These are phyloP conservation scores for Melieria picta DNA, from an alignment of 2,888 invertebrate species.

Conservation along the genomic window DNA sequence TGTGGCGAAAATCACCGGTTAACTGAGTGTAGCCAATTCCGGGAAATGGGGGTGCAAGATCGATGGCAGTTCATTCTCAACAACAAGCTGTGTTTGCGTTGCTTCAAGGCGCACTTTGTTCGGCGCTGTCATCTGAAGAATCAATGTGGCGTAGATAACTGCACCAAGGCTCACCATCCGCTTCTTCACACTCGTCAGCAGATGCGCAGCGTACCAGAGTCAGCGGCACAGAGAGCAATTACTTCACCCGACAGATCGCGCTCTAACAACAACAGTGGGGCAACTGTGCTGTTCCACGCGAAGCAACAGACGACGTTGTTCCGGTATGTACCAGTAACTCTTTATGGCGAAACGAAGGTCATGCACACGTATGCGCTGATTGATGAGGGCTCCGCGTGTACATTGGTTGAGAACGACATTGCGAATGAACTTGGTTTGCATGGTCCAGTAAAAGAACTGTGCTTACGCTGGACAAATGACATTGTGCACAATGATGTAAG, in stretches of 20 bases:
- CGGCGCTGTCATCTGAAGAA: slow-evolving; percentile 14
- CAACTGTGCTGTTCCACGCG: too few relatives aligned
- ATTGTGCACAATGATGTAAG: slow-evolving; percentile 37
- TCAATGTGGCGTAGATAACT: slow-evolving; percentile 19
- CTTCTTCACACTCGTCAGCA: not conserved
- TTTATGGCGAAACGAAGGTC: slow-evolving; percentile 18
- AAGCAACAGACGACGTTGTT: slow-evolving; percentile 14
- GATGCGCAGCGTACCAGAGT: too few relatives aligned
- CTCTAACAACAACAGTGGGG: too few relatives aligned
- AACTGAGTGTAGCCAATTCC: slow-evolving; percentile 12
- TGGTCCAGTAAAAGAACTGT: slow-evolving; percentile 33
- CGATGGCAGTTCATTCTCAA: slow-evolving; percentile 21
- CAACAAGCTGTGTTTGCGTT: slow-evolving; percentile 16
- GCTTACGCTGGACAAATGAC: slow-evolving; percentile 40
- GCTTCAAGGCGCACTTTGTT: slow-evolving; percentile 18
- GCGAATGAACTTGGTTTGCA: slow-evolving; percentile 33
- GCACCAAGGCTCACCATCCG: slow-evolving; percentile 8
- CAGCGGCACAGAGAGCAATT: too few relatives aligned
- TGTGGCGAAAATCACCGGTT: slow-evolving; percentile 17
- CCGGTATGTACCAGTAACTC: slow-evolving; percentile 31
- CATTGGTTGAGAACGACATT: slow-evolving; percentile 35
- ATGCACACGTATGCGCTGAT: slow-evolving; percentile 37
- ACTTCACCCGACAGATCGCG: too few relatives aligned
- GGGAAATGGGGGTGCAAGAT: slow-evolving; percentile 11
- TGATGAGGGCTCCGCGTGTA: slow-evolving; percentile 41